Evolutionary conservation across 2,888 invertebrate genomes (phyloP), one percentile per base, ranked within the genome.

Genomic region (Cryptus viduatorius): DNA sequence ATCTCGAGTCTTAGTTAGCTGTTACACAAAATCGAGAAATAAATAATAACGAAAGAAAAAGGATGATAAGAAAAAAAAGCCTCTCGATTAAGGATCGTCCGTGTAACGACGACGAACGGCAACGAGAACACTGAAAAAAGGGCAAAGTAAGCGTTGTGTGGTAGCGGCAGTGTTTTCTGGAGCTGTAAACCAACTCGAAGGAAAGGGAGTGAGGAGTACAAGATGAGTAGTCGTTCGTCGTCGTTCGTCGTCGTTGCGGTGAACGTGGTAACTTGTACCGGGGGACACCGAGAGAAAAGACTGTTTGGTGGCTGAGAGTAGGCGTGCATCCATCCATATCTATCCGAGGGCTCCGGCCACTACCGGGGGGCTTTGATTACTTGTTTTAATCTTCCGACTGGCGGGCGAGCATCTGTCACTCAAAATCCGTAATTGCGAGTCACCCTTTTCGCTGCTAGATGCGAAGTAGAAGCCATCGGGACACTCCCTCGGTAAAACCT

Each of bases 301-400:
- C 75, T 73, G 81, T 79, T 56, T 77, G 76, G 79, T 79, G 19
- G 76, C 79, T 76, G 68, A 72, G 83, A 64, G 83, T 85, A 86
- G 87, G 86, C 88, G 89, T 90, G 92, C 92, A 93, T 91, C 91
- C 92, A 93, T 92, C 91, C 91, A 92, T 91, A 92, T 92, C 91
- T 90, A 92, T 92, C 89, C 90, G 87, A 87, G 91, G 91, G 82
- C 79, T 64, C 76, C 56, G 76, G 78, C 79, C 72, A 90, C 90
- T 90, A 91, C 88, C 82, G 88, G 91, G 88, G 91, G 90, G 92
- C 92, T 93, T 93, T 93, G 93, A 93, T 93, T 93, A 93, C 93
- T 93, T 93, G 93, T 93, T 93, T 93, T 93, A 93, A 93, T 93
- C 93, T 93, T 93, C 92, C 92, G 92, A 92, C 92, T 92, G 90